These are phyloP conservation scores for Colistium nudipinnis DNA, from an alignment of 2,113 vertebrate genomes.

Conservation along the genomic window DNA sequence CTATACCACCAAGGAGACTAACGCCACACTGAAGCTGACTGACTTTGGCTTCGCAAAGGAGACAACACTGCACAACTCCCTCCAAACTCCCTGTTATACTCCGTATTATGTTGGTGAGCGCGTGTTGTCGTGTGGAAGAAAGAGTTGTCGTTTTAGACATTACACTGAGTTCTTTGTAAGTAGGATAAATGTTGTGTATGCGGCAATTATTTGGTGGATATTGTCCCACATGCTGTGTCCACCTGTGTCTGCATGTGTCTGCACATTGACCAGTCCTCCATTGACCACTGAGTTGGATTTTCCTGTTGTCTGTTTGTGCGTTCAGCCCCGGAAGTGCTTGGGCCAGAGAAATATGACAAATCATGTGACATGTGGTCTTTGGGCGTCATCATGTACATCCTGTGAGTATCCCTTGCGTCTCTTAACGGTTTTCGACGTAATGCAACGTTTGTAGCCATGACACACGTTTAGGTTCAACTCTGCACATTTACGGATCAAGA, in stretches of 20 bases:
- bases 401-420: conserved; percentile 85
- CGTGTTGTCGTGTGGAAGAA: not conserved
- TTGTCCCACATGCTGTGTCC: not conserved
- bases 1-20: conserved; percentile 89
- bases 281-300: not conserved
- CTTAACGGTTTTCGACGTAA: not conserved
- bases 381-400: conserved; percentile 97
- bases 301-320: conserved; percentile 36
- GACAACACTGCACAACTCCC: conserved; percentile 85
- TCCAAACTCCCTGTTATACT: conserved; percentile 77
- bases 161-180: not conserved
- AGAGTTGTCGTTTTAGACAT: not conserved
- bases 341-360: conserved; percentile 98
- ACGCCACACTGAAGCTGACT: conserved; percentile 89
- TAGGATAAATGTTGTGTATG: not conserved
- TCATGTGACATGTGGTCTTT: conserved; percentile 99
- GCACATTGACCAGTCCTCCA: not conserved
- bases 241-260: conserved; percentile 25
- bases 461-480: not conserved
- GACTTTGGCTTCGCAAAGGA: conserved; percentile 97
- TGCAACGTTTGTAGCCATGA: not conserved
- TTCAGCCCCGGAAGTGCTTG: conserved; percentile 95
- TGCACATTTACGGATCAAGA: not conserved
- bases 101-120: conserved; percentile 75
- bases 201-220: not conserved